These are phyloP conservation scores for Thryonomys swinderianus DNA, from an alignment of 2,113 vertebrate genomes.

Conservation along the genomic window DNA sequence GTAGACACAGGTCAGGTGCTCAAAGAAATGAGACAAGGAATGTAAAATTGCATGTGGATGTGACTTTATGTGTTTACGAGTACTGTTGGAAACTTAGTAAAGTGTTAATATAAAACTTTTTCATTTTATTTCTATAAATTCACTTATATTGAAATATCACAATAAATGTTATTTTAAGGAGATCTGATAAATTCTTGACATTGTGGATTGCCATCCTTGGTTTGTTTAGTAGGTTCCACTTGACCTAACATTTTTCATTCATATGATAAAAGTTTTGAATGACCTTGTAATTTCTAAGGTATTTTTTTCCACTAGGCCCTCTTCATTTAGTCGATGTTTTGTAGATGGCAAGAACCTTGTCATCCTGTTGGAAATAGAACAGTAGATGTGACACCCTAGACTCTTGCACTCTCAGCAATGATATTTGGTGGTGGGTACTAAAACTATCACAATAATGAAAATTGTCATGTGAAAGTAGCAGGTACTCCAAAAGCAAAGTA, in stretches of 20 bases:
- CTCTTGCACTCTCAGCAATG: not conserved
- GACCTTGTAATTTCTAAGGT: not conserved
- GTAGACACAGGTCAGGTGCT: not conserved
- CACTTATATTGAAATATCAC: not conserved
- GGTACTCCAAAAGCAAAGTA: slow-evolving; percentile 40
- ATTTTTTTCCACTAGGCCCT: not conserved
- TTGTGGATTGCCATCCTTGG: not conserved
- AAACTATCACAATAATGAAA: slow-evolving; percentile 64
- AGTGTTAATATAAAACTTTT: not conserved
- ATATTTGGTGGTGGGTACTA: slow-evolving; percentile 20
- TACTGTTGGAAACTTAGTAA: slow-evolving; percentile 28
- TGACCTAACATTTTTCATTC: not conserved
- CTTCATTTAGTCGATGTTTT: not conserved
- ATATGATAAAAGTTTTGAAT: not conserved
- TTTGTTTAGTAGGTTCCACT: not conserved
- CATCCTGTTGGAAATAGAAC: not conserved
- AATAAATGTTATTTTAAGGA: not conserved
- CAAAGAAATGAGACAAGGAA: not conserved
- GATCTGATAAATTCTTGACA: not conserved
- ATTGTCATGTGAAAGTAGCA: slow-evolving; percentile 43
- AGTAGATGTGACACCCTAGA: not conserved
- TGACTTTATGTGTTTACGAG: not conserved
- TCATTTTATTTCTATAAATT: not conserved
- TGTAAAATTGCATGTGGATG: not conserved
- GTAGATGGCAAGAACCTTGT: not conserved